phyloP scores from a whole-genome alignment of 2,888 invertebrate species.

The Rambutsinella grinnellia region DNA sequence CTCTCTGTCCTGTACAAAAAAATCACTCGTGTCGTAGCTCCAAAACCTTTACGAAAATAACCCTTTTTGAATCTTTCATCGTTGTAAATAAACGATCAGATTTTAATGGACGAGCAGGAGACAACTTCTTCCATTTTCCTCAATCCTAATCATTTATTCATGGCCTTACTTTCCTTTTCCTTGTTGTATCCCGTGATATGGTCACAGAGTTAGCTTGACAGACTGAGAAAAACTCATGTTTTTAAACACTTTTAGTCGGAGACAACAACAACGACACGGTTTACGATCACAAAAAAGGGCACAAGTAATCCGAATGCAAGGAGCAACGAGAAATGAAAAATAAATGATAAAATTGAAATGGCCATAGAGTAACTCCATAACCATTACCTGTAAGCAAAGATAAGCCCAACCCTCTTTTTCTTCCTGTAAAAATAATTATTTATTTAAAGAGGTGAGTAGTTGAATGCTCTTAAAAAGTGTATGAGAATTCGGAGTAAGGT shows the following conservation, averaged over 20 bases:
- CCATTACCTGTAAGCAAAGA: background rate
- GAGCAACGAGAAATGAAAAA: background rate
- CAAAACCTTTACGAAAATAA: too few relatives aligned
- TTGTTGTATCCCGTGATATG: background rate
- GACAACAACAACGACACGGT: background rate
- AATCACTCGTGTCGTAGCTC: too few relatives aligned
- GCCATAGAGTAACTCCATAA: background rate
- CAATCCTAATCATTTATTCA: constrained; percentile 10
- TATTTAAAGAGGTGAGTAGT: background rate
- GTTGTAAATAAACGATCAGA: constrained; percentile 13
- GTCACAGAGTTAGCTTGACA: background rate
- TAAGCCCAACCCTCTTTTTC: constrained; percentile 2
- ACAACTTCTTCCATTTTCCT: background rate
- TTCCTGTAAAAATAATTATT: background rate
- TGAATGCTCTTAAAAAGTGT: background rate
- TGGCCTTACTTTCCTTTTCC: background rate
- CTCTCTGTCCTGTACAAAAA: background rate
- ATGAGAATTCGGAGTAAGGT: background rate
- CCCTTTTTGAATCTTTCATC: constrained; percentile 7
- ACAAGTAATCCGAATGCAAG: background rate
- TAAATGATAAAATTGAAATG: background rate
- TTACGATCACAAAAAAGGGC: background rate
- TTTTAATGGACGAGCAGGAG: constrained; percentile 21
- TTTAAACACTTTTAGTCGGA: constrained; percentile 12
- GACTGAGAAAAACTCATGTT: constrained; percentile 4